These are phyloP conservation scores for Cryptosula pallasiana DNA, from an alignment of 2,888 invertebrate genomes.

Conservation along the genomic window DNA sequence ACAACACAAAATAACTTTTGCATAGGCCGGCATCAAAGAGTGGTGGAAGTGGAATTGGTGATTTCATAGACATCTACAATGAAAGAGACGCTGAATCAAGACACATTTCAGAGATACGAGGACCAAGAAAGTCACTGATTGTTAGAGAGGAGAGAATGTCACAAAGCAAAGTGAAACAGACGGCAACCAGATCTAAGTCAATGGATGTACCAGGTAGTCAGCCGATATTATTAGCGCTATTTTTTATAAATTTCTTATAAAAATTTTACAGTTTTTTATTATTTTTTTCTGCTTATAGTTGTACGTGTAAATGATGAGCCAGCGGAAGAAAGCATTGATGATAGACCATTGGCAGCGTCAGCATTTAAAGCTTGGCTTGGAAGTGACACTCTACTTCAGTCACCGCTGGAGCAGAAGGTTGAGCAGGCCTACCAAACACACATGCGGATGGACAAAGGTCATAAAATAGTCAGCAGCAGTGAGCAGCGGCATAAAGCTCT, in stretches of 20 bases:
- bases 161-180: neutral
- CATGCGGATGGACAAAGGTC: neutral
- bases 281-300: neutral
- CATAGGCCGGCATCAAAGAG: no score
- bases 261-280: neutral
- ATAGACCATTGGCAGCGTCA: constrained; percentile 14
- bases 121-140: neutral
- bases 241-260: neutral
- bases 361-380: constrained; percentile 7
- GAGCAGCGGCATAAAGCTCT: no score
- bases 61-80: neutral
- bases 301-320: neutral
- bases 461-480: no score
- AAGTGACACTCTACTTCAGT: neutral
- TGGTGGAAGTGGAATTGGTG: neutral
- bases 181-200: neutral
- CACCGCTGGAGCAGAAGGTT: neutral
- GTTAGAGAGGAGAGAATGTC: neutral
- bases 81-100: neutral
- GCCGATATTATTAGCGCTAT: no score
- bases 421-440: neutral
- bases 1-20: no score
- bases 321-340: neutral
- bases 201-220: neutral
- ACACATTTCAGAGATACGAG: neutral